phyloP scores from a whole-genome alignment of 2,797 vertebrate genomes.

The Emys orbicularis region DNA sequence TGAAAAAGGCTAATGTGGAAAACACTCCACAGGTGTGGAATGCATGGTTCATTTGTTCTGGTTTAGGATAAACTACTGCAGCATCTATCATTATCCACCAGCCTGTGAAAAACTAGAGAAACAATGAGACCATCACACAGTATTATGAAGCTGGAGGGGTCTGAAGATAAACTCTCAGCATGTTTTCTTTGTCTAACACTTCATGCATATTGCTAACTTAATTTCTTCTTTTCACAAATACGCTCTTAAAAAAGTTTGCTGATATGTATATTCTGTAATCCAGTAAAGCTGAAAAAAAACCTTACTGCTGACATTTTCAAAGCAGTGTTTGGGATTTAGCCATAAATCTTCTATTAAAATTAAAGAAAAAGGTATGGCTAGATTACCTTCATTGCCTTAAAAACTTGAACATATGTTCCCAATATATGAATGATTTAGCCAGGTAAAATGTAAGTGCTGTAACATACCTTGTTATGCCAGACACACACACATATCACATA shows the following conservation, averaged over 20 bases:
- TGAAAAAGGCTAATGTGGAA: slow-evolving; percentile 94
- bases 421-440: accelerated
- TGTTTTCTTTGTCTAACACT: no score
- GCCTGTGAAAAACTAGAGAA: slow-evolving; percentile 90
- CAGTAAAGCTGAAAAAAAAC: no score
- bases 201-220: accelerated
- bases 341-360: neutral
- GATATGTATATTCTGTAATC: neutral
- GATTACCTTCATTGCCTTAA: neutral
- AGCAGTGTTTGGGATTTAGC: neutral
- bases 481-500: accelerated
- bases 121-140: neutral
- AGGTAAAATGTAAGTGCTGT: neutral
- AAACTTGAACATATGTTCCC: neutral
- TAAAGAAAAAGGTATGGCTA: neutral
- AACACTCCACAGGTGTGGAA: slow-evolving; percentile 95
- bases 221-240: neutral
- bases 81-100: slow-evolving; percentile 97
- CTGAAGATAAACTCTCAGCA: neutral
- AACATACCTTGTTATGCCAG: neutral
- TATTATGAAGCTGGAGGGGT: neutral
- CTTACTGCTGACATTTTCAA: accelerated
- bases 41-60: slow-evolving; percentile 89
- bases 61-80: slow-evolving; percentile 85
- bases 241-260: neutral